phyloP scores from a whole-genome alignment of 2,797 vertebrate genomes.

The Cyclura pinguis region DNA sequence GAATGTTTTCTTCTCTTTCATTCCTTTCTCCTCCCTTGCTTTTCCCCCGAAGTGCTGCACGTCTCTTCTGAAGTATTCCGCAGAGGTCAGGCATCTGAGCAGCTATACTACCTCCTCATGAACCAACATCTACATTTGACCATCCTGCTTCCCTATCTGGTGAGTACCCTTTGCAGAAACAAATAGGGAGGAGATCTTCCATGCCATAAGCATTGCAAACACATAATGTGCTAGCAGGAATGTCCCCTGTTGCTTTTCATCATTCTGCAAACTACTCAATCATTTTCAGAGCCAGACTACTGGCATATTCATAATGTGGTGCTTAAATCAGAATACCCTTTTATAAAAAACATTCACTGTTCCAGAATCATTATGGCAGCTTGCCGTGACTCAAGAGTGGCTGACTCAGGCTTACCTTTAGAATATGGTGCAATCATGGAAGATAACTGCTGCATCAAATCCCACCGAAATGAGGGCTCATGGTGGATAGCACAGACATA shows the following conservation, averaged over 20 bases:
- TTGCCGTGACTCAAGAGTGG: constrained; percentile 16
- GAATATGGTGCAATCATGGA: constrained; percentile 34
- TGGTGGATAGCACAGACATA: constrained; percentile 42
- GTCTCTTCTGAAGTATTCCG: not conserved
- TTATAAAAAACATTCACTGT: constrained; percentile 36
- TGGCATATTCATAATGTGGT: constrained; percentile 46
- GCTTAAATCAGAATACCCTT: constrained; percentile 51
- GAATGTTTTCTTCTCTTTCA: constrained; percentile 35
- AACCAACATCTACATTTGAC: constrained; percentile 27
- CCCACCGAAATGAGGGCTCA: constrained; percentile 37
- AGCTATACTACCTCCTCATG: not conserved
- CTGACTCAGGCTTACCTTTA: constrained; percentile 35
- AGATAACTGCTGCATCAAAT: constrained; percentile 47
- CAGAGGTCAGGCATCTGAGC: constrained; percentile 24
- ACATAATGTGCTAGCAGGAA: constrained; percentile 27
- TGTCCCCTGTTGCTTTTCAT: constrained; percentile 52
- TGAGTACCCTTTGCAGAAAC: constrained; percentile 34
- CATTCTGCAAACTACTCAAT: constrained; percentile 37
- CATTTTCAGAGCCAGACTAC: constrained; percentile 49
- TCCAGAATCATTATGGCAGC: constrained; percentile 24
- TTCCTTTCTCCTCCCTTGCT: constrained; percentile 13
- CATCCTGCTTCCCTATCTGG: not conserved
- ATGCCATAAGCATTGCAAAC: not conserved
- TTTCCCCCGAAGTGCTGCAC: not conserved
- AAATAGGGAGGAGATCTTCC: constrained; percentile 6